Conservation (phyloP, 2,797 vertebrate genomes). For the Myripristis jacobus region DNA sequence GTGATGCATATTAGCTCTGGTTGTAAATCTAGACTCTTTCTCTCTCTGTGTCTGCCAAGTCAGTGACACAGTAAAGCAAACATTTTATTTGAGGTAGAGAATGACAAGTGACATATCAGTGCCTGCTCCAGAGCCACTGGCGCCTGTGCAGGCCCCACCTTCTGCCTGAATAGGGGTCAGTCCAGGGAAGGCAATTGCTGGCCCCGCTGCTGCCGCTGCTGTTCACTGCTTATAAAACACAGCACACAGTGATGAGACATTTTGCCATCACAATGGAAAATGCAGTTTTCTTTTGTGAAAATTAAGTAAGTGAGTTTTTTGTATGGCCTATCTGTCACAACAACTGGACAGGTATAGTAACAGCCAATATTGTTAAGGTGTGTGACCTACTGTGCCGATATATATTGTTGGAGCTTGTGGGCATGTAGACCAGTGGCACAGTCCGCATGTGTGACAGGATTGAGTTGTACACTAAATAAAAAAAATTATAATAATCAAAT, state of each 20-base stretch:
- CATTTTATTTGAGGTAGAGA: neutral
- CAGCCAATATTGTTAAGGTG: slow-evolving; percentile 9
- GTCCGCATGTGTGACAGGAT: slow-evolving; percentile 21
- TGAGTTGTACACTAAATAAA: slow-evolving; percentile 49
- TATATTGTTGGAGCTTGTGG: slow-evolving; percentile 15
- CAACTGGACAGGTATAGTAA: neutral
- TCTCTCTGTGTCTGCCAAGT: neutral
- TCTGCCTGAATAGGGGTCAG: slow-evolving; percentile 2
- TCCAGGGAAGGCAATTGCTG: neutral
- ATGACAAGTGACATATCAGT: neutral
- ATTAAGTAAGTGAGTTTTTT: slow-evolving; percentile 18
- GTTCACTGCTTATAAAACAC: slow-evolving; percentile 19
- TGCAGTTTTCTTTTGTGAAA: slow-evolving; percentile 42
- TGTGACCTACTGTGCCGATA: slow-evolving; percentile 17
- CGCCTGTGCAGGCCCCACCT: slow-evolving; percentile 13
- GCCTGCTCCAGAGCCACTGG: slow-evolving; percentile 31
- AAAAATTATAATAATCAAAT: neutral
- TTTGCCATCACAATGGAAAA: neutral
- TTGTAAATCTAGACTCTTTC: neutral
- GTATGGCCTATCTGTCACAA: slow-evolving; percentile 10
- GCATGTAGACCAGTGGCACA: slow-evolving; percentile 18
- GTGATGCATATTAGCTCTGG: neutral
- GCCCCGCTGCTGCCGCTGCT: neutral
- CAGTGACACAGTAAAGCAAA: neutral
- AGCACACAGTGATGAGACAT: neutral